A percentile compares a stretch with the other conserved stretches of the same genome.
phyloP scores from a whole-genome alignment of 30 jellyfish, hydroid and myxozoan genomes.

The Aurelia sp. region DNA sequence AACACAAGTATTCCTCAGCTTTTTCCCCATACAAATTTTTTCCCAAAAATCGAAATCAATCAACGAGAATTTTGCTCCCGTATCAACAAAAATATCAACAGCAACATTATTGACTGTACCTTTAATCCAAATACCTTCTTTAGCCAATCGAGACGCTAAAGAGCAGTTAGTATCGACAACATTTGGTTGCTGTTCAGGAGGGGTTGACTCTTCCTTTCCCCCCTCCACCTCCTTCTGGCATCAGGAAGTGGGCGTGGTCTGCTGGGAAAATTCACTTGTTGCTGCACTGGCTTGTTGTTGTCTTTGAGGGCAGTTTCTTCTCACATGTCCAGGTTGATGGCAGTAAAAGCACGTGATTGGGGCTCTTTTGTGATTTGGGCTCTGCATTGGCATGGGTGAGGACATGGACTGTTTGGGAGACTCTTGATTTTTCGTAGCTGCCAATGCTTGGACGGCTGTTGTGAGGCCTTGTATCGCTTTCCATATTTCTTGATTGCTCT shows the following conservation, averaged over 20 bases:
- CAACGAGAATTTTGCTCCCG: too few relatives aligned
- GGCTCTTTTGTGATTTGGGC: not conserved
- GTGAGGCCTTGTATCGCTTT: slow-evolving; percentile 56
- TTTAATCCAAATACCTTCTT: too few relatives aligned
- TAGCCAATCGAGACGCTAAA: too few relatives aligned
- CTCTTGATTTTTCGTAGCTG: not conserved
- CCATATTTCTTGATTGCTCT: slow-evolving; percentile 48
- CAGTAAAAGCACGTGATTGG: slow-evolving; percentile 28
- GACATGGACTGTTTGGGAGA: too few relatives aligned
- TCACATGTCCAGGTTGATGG: slow-evolving; percentile 46
- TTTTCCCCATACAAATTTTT: too few relatives aligned
- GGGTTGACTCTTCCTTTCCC: not conserved
- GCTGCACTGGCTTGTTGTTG: not conserved
- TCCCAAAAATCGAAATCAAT: too few relatives aligned
- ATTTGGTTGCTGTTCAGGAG: too few relatives aligned
- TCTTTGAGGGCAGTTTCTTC: slow-evolving; percentile 47
- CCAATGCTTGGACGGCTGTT: slow-evolving; percentile 54
- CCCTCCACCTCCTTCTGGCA: not conserved
- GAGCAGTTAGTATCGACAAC: too few relatives aligned
- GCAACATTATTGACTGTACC: too few relatives aligned
- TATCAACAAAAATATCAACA: too few relatives aligned
- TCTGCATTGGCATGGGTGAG: too few relatives aligned
- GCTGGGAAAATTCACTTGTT: not conserved
- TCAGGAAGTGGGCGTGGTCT: not conserved
- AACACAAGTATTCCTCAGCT: not conserved